Conservation (phyloP, 2,113 vertebrate species). For the Gambusia holbrooki region DNA sequence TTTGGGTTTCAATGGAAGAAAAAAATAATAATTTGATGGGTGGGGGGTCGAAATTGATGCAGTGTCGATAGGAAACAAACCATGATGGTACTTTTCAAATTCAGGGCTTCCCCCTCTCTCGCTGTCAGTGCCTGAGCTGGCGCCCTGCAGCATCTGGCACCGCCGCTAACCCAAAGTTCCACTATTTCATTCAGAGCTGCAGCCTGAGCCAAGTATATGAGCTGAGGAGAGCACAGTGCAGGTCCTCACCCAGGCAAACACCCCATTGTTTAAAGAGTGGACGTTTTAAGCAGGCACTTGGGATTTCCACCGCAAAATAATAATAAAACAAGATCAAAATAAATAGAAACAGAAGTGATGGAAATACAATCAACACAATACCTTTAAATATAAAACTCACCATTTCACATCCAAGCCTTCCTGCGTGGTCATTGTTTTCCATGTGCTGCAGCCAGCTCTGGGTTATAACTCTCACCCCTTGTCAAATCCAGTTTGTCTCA, state of each 20-base stretch:
- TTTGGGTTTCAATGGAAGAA: constrained; percentile 54
- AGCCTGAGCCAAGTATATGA: constrained; percentile 58
- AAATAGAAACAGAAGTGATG: constrained; percentile 1
- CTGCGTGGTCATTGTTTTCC: constrained; percentile 20
- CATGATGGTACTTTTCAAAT: constrained; percentile 61
- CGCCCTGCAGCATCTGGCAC: constrained; percentile 44
- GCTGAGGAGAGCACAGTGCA: constrained; percentile 31
- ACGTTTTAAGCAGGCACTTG: constrained; percentile 10
- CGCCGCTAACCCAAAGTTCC: constrained; percentile 62
- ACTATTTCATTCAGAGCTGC: constrained; percentile 67
- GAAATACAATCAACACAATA: constrained; percentile 14
- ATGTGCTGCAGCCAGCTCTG: constrained; percentile 23
- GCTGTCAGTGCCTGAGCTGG: constrained; percentile 55
- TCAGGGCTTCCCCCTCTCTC: constrained; percentile 67
- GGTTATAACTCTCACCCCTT: constrained; percentile 27
- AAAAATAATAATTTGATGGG: constrained; percentile 58
- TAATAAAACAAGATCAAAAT: not conserved
- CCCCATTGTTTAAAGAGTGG: constrained; percentile 23
- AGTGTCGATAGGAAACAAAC: constrained; percentile 66
- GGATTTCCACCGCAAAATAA: constrained; percentile 27
- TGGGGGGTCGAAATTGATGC: constrained; percentile 60
- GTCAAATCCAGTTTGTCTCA: constrained; percentile 12
- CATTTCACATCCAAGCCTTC: constrained; percentile 9
- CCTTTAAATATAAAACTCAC: constrained; percentile 3
- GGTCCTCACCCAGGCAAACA: constrained; percentile 27